A percentile compares a stretch with the other conserved stretches of the same genome.
Evolutionary conservation across 2,888 invertebrate genomes (phyloP).

Genomic region (Scaptomyza cyrtandrae): DNA sequence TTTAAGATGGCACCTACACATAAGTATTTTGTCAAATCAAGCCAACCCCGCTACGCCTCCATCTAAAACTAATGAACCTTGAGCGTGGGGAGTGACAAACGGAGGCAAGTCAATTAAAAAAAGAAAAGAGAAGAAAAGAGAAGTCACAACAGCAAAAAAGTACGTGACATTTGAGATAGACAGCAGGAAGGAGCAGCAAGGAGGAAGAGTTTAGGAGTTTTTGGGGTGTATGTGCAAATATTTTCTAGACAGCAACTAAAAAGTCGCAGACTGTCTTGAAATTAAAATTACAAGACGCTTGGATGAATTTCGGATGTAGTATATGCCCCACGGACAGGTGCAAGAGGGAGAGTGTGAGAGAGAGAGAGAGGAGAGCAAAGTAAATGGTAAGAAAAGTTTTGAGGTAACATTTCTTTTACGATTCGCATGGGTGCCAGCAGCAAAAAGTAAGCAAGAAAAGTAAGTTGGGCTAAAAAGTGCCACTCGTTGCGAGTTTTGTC

Average conservation of each 20-base stretch:
- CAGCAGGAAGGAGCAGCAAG: background rate
- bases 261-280: constrained; percentile 68
- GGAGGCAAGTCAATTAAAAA: constrained; percentile 83
- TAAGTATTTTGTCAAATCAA: constrained; percentile 61
- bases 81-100: constrained; percentile 49
- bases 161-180: constrained; percentile 78
- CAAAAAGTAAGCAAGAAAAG: constrained; percentile 45
- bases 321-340: constrained; percentile 15
- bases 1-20: constrained; percentile 44
- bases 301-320: constrained; percentile 46
- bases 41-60: constrained; percentile 10
- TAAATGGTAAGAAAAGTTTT: constrained; percentile 66
- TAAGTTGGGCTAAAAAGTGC: constrained; percentile 42
- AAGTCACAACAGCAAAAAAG: constrained; percentile 66
- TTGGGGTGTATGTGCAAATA: constrained; percentile 35
- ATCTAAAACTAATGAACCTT: constrained; percentile 69
- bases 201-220: background rate
- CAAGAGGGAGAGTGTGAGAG: background rate
- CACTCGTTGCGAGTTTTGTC: constrained; percentile 68
- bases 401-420: constrained; percentile 78
- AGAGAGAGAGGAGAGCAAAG: constrained; percentile 4
- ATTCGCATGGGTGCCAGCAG: constrained; percentile 68
- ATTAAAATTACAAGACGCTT: constrained; percentile 77
- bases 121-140: constrained; percentile 43
- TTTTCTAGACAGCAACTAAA: constrained; percentile 64